phyloP scores from a whole-genome alignment of 2,113 vertebrate species.

The Cebidichthys violaceus region DNA sequence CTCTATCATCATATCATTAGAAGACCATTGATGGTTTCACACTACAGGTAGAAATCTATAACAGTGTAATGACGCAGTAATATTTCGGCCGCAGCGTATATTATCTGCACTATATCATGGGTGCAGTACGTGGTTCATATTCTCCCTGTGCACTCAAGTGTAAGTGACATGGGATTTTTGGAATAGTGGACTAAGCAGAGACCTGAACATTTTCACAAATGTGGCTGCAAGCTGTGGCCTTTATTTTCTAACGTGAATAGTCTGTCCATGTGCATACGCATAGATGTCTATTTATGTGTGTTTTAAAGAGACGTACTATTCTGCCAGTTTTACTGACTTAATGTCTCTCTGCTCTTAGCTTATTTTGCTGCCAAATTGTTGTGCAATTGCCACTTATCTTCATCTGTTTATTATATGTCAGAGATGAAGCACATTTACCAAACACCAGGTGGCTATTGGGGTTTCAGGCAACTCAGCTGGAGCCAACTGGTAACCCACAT shows the following conservation, averaged over 20 bases:
- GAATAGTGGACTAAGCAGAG: not conserved
- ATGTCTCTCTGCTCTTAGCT: conserved; percentile 64
- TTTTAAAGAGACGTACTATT: not conserved
- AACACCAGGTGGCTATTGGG: conserved; percentile 61
- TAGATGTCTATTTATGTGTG: conserved; percentile 33
- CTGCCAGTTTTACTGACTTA: conserved; percentile 65
- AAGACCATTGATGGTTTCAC: conserved; percentile 76
- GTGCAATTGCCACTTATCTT: conserved; percentile 67
- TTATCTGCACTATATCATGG: conserved; percentile 51
- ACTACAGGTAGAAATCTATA: conserved; percentile 75
- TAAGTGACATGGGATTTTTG: conserved; percentile 13
- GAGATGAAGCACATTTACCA: conserved; percentile 68
- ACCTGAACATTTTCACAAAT: not conserved
- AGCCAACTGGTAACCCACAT: conserved; percentile 12
- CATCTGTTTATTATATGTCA: conserved; percentile 70
- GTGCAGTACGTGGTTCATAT: conserved; percentile 23
- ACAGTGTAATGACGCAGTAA: conserved; percentile 64
- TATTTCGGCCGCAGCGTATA: conserved; percentile 56
- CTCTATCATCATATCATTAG: conserved; percentile 83
- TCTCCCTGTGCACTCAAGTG: conserved; percentile 16
- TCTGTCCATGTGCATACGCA: not conserved
- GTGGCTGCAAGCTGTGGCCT: not conserved
- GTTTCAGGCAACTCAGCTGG: conserved; percentile 51
- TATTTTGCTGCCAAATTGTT: conserved; percentile 74
- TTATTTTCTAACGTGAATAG: not conserved